A percentile compares a stretch with the other conserved stretches of the same genome.
Conservation (phyloP, 2,888 invertebrate genomes). For the Alentia gelatinosa region DNA sequence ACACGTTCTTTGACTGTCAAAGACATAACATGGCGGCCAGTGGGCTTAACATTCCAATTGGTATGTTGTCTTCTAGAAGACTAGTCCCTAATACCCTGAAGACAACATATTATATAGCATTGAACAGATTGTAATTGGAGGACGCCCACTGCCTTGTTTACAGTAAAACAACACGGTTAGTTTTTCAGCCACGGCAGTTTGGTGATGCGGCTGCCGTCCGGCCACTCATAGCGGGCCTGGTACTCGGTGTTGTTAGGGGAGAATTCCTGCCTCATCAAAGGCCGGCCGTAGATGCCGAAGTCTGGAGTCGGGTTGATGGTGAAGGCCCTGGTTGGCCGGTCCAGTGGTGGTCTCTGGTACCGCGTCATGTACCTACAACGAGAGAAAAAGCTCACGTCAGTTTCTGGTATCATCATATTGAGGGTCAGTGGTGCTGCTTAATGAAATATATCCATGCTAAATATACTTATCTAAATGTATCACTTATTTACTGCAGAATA, state of each 20-base stretch:
- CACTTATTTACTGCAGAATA: no score
- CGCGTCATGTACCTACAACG: conserved; percentile 75
- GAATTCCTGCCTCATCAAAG: conserved; percentile 66
- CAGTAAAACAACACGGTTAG: conserved; percentile 55
- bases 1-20: no score
- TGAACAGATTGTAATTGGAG: not conserved
- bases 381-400: no score
- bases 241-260: conserved; percentile 73
- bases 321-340: conserved; percentile 71
- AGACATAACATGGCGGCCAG: no score
- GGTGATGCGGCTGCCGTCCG: conserved; percentile 75
- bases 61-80: no score
- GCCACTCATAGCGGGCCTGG: conserved; percentile 78
- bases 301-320: conserved; percentile 79
- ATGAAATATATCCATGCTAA: no score
- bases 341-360: conserved; percentile 70
- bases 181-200: conserved; percentile 77
- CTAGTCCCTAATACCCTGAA: no score
- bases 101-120: no score
- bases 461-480: no score
- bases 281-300: conserved; percentile 75
- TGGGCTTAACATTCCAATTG: no score
- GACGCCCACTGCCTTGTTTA: not conserved
- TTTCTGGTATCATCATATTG: no score
- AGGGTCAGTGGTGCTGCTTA: no score